Conservation (phyloP, 1,140 invertebrate species). For the Tyrophagus putrescentiae region DNA sequence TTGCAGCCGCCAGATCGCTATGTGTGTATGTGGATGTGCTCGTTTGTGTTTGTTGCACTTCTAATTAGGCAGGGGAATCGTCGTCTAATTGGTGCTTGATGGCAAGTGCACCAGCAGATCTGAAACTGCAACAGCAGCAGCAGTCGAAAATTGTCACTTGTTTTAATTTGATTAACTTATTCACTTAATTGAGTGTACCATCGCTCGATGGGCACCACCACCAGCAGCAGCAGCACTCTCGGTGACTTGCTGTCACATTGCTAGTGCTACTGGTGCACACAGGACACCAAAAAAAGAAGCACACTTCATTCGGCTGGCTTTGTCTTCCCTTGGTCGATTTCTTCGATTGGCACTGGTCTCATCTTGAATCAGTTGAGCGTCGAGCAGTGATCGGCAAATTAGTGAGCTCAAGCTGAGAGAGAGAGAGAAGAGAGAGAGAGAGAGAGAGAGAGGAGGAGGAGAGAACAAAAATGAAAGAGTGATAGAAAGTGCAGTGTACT, state of each 20-base stretch:
- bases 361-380: background rate
- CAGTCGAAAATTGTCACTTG: background rate
- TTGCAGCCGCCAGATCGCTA: background rate
- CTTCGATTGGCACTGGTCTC: conserved; percentile 8
- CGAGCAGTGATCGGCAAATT: too few relatives aligned
- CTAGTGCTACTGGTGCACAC: too few relatives aligned
- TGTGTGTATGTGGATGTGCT: too few relatives aligned
- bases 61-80: background rate
- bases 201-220: background rate
- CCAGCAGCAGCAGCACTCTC: too few relatives aligned
- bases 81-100: conserved; percentile 4
- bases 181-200: too few relatives aligned
- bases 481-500: too few relatives aligned
- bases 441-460: too few relatives aligned
- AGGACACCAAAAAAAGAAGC: background rate
- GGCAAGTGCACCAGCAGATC: background rate
- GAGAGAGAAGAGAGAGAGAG: too few relatives aligned
- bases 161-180: conserved; percentile 12
- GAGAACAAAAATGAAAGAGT: too few relatives aligned
- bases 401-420: too few relatives aligned
- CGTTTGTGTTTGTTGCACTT: background rate
- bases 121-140: too few relatives aligned
- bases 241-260: background rate
- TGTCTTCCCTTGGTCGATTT: conserved; percentile 4
- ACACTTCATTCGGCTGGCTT: background rate